A percentile compares a stretch with the other conserved stretches of the same genome.
phyloP scores from a whole-genome alignment of 2,113 vertebrate genomes.

The Thinocorus orbignyianus region DNA sequence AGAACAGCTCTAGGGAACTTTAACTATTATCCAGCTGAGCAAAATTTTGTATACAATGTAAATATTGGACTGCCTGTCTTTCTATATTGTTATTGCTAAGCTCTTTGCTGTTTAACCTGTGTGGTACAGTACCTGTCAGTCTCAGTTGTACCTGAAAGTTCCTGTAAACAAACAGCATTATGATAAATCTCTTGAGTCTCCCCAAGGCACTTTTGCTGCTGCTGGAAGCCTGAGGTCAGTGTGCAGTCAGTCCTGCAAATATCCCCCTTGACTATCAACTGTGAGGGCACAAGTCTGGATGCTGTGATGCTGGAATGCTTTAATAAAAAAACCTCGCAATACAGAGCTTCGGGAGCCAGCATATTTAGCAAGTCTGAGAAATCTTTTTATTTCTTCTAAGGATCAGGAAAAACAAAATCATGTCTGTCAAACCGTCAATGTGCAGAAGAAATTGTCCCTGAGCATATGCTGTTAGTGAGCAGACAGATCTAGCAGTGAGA shows the following conservation, averaged over 20 bases:
- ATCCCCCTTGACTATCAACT: constrained; percentile 60
- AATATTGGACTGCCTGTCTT: constrained; percentile 28
- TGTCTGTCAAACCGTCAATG: constrained; percentile 79
- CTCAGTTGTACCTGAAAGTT: constrained; percentile 62
- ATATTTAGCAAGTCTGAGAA: constrained; percentile 80
- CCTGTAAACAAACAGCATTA: constrained; percentile 62
- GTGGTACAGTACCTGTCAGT: constrained; percentile 46
- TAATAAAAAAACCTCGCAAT: background rate
- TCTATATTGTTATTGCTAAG: constrained; percentile 16
- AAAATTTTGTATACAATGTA: constrained; percentile 17
- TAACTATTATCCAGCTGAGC: background rate
- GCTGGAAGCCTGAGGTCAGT: constrained; percentile 62
- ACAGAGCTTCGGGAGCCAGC: constrained; percentile 77
- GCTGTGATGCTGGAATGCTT: constrained; percentile 7
- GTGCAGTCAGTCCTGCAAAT: constrained; percentile 64
- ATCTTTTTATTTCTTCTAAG: constrained; percentile 77
- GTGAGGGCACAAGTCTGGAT: constrained; percentile 13
- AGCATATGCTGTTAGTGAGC: constrained; percentile 69
- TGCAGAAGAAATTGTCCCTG: constrained; percentile 71
- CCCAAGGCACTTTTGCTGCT: constrained; percentile 47
- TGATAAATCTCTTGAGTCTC: constrained; percentile 61
- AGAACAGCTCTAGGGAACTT: constrained; percentile 23
- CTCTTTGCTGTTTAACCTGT: constrained; percentile 37
- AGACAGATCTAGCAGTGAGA: constrained; percentile 77
- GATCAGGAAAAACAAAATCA: constrained; percentile 77